These are phyloP conservation scores for Nylanderia fulva DNA, from an alignment of 1,140 invertebrate genomes.

Conservation along the genomic window DNA sequence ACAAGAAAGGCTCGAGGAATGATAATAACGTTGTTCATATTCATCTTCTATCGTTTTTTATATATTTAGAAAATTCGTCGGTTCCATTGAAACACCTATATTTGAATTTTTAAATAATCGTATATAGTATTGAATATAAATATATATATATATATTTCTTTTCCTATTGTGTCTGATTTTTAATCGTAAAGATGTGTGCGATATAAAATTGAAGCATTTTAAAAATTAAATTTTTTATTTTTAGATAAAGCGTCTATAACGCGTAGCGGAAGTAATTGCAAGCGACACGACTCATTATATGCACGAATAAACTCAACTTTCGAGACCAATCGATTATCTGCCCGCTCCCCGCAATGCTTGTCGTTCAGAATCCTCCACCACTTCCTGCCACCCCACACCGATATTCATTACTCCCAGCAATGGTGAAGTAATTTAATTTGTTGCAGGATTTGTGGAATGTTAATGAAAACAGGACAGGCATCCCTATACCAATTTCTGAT, in stretches of 20 bases:
- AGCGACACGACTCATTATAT: slow-evolving; percentile 55
- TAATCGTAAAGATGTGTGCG: neutral
- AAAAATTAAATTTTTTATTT: slow-evolving; percentile 15
- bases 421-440: slow-evolving; percentile 85
- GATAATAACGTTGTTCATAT: neutral
- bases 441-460: slow-evolving; percentile 85
- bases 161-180: neutral
- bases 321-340: slow-evolving; percentile 81
- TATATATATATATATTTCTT: neutral
- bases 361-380: slow-evolving; percentile 67
- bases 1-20: neutral
- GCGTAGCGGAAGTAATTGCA: slow-evolving; percentile 44
- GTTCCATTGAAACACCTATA: neutral
- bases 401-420: slow-evolving; percentile 82
- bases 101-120: neutral
- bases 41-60: neutral
- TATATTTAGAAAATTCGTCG: neutral
- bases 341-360: slow-evolving; percentile 55
- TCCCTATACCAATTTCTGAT: slow-evolving; percentile 80
- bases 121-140: neutral
- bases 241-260: neutral
- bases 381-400: slow-evolving; percentile 63
- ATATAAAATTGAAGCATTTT: neutral
- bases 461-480: slow-evolving; percentile 83
- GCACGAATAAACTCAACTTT: slow-evolving; percentile 71